Conservation (phyloP, 2,797 vertebrate genomes). For the Coendou prehensilis region DNA sequence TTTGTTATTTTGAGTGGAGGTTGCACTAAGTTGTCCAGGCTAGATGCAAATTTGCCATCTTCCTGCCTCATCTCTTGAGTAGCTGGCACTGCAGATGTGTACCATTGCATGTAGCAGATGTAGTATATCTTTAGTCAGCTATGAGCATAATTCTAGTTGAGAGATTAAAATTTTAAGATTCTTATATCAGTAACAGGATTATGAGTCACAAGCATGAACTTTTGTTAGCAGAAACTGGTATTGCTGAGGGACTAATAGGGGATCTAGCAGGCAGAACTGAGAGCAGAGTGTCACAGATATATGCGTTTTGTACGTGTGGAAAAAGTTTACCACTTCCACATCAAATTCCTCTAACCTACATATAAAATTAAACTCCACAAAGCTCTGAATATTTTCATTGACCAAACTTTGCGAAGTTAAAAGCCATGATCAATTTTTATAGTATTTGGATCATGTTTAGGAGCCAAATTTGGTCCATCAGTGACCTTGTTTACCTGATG, state of each 20-base stretch:
- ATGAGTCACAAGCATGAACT: neutral
- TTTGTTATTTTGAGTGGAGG: neutral
- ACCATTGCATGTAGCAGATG: neutral
- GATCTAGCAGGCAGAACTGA: neutral
- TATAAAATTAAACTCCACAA: neutral
- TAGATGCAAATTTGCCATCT: neutral
- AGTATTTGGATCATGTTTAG: neutral
- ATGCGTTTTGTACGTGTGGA: neutral
- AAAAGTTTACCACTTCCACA: neutral
- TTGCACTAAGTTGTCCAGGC: neutral
- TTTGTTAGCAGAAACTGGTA: neutral
- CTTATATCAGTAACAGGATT: neutral
- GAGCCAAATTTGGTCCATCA: neutral
- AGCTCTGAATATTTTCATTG: neutral
- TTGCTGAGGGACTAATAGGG: neutral
- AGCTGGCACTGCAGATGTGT: neutral
- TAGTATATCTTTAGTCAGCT: neutral
- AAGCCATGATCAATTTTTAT: neutral
- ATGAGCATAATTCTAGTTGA: neutral
- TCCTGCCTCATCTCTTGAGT: neutral
- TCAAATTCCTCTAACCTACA: neutral
- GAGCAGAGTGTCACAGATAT: neutral
- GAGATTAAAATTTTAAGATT: neutral
- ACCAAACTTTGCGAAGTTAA: neutral
- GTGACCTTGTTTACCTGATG: neutral